These are phyloP conservation scores for Siphonodentalium dalli DNA, from an alignment of 2,888 invertebrate genomes.

Conservation along the genomic window DNA sequence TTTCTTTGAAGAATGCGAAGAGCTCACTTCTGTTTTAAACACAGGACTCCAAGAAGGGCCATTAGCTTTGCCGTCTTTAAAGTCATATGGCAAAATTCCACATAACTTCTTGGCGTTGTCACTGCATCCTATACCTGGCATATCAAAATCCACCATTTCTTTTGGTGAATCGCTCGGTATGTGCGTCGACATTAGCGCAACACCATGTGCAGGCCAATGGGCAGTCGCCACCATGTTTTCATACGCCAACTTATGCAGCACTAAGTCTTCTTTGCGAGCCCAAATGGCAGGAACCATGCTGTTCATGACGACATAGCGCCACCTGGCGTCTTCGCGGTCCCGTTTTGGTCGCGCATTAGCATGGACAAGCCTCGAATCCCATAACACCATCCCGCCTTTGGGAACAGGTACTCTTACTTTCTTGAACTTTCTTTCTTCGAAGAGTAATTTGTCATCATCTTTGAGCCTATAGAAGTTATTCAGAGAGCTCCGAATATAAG, in stretches of 20 bases:
- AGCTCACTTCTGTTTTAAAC: too few relatives aligned
- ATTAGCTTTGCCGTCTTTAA: slow-evolving; percentile 30
- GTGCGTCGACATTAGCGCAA: slow-evolving; percentile 18
- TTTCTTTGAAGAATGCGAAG: too few relatives aligned
- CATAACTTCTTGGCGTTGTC: slow-evolving; percentile 26
- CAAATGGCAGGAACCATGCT: slow-evolving; percentile 49
- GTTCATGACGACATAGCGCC: slow-evolving; percentile 43
- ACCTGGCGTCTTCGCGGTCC: slow-evolving; percentile 33
- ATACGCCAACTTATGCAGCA: slow-evolving; percentile 34
- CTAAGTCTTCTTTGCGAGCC: slow-evolving; percentile 36
- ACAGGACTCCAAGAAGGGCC: too few relatives aligned
- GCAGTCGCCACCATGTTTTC: slow-evolving; percentile 30
- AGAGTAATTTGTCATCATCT: slow-evolving; percentile 28
- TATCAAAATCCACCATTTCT: not conserved
- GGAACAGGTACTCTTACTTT: slow-evolving; percentile 37
- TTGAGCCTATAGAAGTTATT: slow-evolving; percentile 30
- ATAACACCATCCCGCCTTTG: slow-evolving; percentile 49
- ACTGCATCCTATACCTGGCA: slow-evolving; percentile 31
- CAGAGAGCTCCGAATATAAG: slow-evolving; percentile 16
- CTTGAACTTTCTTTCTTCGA: slow-evolving; percentile 30
- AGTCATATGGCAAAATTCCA: slow-evolving; percentile 30
- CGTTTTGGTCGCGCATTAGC: slow-evolving; percentile 38
- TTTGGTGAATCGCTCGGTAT: not conserved
- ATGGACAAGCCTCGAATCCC: slow-evolving; percentile 50
- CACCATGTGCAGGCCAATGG: slow-evolving; percentile 41